A percentile compares a stretch with the other conserved stretches of the same genome.
Conservation (phyloP, 2,888 invertebrate genomes). For the Tuberolachnus salignus region DNA sequence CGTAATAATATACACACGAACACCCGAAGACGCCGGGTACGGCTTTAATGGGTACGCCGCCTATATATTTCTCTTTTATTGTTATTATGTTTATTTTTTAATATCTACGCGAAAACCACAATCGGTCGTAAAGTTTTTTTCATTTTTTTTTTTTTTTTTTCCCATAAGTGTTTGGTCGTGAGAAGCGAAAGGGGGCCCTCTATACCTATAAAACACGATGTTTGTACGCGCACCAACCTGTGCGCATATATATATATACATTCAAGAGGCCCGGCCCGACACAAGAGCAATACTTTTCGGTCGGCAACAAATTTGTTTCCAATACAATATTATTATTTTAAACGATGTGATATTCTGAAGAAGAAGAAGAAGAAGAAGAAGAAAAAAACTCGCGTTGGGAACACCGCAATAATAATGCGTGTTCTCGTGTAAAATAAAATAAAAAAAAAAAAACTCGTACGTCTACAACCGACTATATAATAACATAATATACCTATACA, state of each 20-base stretch:
- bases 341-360: background rate
- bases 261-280: background rate
- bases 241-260: background rate
- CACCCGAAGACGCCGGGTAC: conserved; percentile 21
- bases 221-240: background rate
- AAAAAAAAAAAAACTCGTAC: background rate
- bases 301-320: conserved; percentile 24
- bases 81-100: too few species aligned
- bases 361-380: conserved; percentile 20
- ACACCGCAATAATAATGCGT: background rate
- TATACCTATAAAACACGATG: too few species aligned
- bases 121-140: conserved; percentile 25
- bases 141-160: too few species aligned
- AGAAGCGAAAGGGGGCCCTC: conserved; percentile 52
- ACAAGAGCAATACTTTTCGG: conserved; percentile 9
- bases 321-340: conserved; percentile 22
- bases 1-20: conserved; percentile 13
- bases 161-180: conserved; percentile 51
- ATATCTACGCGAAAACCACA: conserved; percentile 26
- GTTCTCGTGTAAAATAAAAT: background rate
- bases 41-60: too few species aligned
- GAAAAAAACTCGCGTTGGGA: background rate
- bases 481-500: background rate
- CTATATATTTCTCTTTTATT: too few species aligned
- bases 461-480: background rate